Evolutionary conservation across 2,113 vertebrate genomes (phyloP), one percentile per base, ranked within the genome.

Genomic region (Willisornis vidua): DNA sequence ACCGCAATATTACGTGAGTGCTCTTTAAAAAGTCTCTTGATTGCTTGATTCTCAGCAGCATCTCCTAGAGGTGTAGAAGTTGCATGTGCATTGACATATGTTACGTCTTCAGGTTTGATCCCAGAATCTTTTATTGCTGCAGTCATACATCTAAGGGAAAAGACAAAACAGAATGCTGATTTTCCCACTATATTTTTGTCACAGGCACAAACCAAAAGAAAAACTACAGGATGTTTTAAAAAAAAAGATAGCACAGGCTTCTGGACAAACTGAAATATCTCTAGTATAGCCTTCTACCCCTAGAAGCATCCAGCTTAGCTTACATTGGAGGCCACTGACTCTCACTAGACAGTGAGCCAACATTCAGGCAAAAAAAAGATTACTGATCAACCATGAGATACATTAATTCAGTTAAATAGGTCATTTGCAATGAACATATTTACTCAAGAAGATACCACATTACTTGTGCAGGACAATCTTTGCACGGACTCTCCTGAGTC

Each of bases 1-100:
- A 99, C 95, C 0, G 99, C 98, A 87, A 99, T 96, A 15, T 83
- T 92, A 28, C 22, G 28, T 0, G 97, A 88, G 7, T 98, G 98
- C 37, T 95, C 94, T 93, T 96, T 96, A 96, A 99, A 99, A 73
- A 99, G 98, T 79, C 97, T 98, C 94, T 99, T 99, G 84, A 99
- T 98, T 45, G 99, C 99, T 46, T 97, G 96, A 76, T 99, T 99
- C 97, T 99, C 99, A 51, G 99, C 99, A 28, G 99, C 99, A 18
- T 99, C 99, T 33, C 99, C 99, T 77, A 99, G 85, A 14, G 99
- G 99, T 1, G 99, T 99, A 61, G 99, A 99, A 35, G 99, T 99
- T 85, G 99, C 99, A 51, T 99, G 99, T 15, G 99, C 99, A 6
- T 99, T 99, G 28, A 99, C 54, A 17, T 99, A 99, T 0, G 98